Conservation (phyloP, 1,140 invertebrate genomes). For the Drosophila pseudoananassae region DNA sequence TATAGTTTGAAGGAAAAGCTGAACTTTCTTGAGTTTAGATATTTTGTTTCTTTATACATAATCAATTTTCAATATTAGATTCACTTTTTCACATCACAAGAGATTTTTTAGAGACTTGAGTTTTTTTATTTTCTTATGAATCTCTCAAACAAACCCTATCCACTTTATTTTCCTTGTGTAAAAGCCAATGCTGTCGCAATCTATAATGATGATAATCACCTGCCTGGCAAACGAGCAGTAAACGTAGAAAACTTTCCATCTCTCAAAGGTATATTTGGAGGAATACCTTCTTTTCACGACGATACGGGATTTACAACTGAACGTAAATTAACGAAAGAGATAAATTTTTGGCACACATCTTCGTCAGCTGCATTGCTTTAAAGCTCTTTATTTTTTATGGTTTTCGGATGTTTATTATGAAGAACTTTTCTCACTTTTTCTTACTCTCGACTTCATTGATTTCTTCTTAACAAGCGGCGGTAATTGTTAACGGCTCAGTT, state of each 20-base stretch:
- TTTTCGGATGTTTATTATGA: constrained; percentile 59
- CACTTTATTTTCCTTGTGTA: constrained; percentile 4
- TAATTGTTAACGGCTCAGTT: constrained; percentile 53
- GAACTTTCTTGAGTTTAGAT: no score
- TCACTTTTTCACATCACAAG: no score
- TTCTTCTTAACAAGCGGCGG: constrained; percentile 62
- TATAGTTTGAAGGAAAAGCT: no score
- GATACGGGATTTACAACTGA: constrained; percentile 47
- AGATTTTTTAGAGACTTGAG: no score
- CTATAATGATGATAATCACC: constrained; percentile 63
- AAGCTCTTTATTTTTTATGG: constrained; percentile 40
- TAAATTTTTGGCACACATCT: constrained; percentile 16
- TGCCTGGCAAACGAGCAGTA: constrained; percentile 59
- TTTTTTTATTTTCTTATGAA: no score
- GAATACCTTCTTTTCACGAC: constrained; percentile 9
- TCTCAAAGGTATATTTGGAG: not conserved
- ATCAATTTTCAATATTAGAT: no score
- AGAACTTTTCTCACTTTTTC: constrained; percentile 51
- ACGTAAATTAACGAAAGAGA: constrained; percentile 8
- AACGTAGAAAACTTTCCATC: constrained; percentile 18
- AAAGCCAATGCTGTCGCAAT: constrained; percentile 27
- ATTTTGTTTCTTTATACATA: no score
- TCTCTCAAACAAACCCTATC: not conserved
- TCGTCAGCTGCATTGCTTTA: constrained; percentile 9
- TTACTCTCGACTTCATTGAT: constrained; percentile 23